Evolutionary conservation across 2,113 vertebrate genomes (phyloP).

Genomic region (Meles meles): DNA sequence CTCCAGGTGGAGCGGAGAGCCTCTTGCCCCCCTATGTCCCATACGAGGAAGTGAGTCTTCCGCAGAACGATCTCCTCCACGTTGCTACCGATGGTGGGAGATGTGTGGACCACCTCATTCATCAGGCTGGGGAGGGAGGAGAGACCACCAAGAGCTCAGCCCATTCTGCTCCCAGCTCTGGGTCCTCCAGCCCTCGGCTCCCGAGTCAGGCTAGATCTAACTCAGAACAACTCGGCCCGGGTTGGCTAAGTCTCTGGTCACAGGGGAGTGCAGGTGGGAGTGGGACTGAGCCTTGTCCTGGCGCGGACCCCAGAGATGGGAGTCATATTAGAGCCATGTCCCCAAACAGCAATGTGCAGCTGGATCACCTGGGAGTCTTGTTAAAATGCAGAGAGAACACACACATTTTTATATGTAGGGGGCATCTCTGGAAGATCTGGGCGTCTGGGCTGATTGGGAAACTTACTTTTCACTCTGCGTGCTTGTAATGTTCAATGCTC

Average conservation of each 20-base stretch:
- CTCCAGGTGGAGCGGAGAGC: slow-evolving; percentile 86
- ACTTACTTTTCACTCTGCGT: background rate
- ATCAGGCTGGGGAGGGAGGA: slow-evolving; percentile 80
- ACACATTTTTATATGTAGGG: background rate
- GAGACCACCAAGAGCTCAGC: background rate
- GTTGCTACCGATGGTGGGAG: slow-evolving; percentile 89
- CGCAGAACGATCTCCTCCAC: slow-evolving; percentile 86
- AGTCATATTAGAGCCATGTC: background rate
- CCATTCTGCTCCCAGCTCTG: background rate
- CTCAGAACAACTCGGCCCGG: background rate
- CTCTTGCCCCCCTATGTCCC: slow-evolving; percentile 90
- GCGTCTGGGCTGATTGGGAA: background rate
- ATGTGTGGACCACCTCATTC: slow-evolving; percentile 87
- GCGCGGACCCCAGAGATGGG: background rate
- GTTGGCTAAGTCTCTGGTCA: background rate
- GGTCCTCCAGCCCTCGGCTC: background rate
- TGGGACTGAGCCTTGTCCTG: background rate
- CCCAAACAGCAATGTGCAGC: background rate
- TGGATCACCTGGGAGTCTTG: background rate
- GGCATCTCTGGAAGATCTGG: background rate
- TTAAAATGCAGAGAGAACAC: background rate
- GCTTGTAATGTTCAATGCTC: background rate
- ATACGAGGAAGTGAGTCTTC: slow-evolving; percentile 89
- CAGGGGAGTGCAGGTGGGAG: background rate
- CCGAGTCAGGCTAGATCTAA: background rate